Evolutionary conservation across 2,888 invertebrate species (phyloP), one percentile per base, ranked within the genome.

Genomic region (Drosophila dives): DNA sequence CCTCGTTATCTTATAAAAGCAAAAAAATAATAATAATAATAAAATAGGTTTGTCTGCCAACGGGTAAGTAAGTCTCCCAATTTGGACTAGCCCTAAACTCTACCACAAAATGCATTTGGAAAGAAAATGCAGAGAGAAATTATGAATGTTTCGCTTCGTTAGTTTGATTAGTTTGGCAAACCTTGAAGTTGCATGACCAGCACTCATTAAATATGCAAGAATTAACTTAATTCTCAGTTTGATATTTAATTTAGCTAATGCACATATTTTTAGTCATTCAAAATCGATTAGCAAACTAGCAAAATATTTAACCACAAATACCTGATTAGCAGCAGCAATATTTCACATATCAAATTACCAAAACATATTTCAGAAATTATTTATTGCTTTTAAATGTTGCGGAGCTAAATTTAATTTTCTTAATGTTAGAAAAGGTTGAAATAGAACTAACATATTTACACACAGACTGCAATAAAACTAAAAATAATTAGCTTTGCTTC

Each of bases 11-110:
- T 42, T 51, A 29, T 40, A 2, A 51, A 48, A 34, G 54, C 34
- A 36, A 54, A 36, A 17, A 33, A 53, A 36, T 10, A 11, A 29
- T 0, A 4, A 0, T 29, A 3, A 17, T n/a, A 29, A 17, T 26
- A 50, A 55, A 60, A 64, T 73, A 90, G 86, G 88, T 89, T 87
- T 40, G 78, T 33, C 62, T 45, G 42, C 54, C n/a, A 32, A 20
- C 4, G 23, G 45, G 8, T 15, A 50, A 50, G 32, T 12, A 32
- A 26, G 50, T 17, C 40, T 12, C 34, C 23, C 51, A 36, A 68
- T 85, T 50, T 51, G 11, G 66, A 70, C 61, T 54, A 42, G 65
- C 42, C 53, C 33, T 8, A 38, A 26, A 15, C 15, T 48, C 12
- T 15, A 17, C 8, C 38, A 20, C 40, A 67, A 72, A 62, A 62